A percentile compares a stretch with the other conserved stretches of the same genome.
Conservation (phyloP, 1,140 invertebrate genomes). For the Dendroctonus valens region DNA sequence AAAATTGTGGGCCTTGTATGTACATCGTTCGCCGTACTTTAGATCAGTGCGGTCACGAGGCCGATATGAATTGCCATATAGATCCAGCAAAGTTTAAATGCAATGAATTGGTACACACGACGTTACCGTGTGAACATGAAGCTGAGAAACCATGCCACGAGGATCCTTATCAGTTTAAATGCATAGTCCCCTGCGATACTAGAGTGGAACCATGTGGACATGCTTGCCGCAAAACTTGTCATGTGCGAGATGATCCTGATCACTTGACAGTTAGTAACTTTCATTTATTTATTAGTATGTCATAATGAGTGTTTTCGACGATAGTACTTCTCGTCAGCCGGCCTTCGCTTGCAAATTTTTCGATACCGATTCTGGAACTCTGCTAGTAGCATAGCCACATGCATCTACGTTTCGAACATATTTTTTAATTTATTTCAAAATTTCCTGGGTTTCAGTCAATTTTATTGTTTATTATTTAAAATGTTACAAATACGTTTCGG, state of each 20-base stretch:
- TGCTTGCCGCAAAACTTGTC: conserved; percentile 51
- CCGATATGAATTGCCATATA: conserved; percentile 47
- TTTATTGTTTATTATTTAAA: too few species aligned
- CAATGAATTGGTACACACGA: conserved; percentile 44
- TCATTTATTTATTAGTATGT: background rate
- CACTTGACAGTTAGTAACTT: conserved; percentile 47
- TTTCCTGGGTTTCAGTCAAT: too few species aligned
- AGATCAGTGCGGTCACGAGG: conserved; percentile 52
- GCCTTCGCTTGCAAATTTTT: too few species aligned
- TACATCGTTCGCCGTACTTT: conserved; percentile 49
- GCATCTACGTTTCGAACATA: too few species aligned
- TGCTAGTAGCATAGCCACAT: too few species aligned
- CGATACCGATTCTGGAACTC: too few species aligned
- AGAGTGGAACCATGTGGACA: conserved; percentile 56
- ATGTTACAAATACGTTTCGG: too few species aligned
- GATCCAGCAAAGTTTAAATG: conserved; percentile 49
- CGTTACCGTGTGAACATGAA: conserved; percentile 54
- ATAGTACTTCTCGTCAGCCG: too few species aligned
- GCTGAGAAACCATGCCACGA: conserved; percentile 50
- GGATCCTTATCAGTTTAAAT: conserved; percentile 45
- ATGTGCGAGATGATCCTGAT: conserved; percentile 53
- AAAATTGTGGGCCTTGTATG: conserved; percentile 53
- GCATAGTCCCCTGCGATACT: conserved; percentile 49
- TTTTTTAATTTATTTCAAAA: too few species aligned
- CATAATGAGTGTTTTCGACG: too few species aligned